phyloP scores from a whole-genome alignment of 1,140 invertebrate species.

The Propsilocerus akamusi region DNA sequence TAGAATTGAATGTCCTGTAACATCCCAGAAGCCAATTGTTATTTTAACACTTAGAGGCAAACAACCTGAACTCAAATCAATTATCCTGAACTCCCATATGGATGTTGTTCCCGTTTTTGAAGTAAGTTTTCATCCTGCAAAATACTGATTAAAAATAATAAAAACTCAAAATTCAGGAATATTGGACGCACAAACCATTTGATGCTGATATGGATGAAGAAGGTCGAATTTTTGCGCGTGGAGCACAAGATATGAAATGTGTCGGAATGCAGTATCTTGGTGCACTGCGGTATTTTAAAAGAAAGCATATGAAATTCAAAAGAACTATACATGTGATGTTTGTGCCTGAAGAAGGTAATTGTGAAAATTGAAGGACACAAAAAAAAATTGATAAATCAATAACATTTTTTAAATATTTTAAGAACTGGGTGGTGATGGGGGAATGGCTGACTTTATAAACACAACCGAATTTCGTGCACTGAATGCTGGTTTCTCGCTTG shows the following conservation, averaged over 20 bases:
- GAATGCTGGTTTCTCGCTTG: slow-evolving; percentile 80
- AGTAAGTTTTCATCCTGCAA: no score
- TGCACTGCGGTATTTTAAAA: slow-evolving; percentile 45
- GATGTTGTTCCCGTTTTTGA: slow-evolving; percentile 71
- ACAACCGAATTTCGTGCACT: slow-evolving; percentile 58
- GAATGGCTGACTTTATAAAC: slow-evolving; percentile 67
- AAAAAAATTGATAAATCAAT: background rate
- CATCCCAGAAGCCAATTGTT: slow-evolving; percentile 41
- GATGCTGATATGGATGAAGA: slow-evolving; percentile 46
- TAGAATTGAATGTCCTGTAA: slow-evolving; percentile 23
- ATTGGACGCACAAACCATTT: slow-evolving; percentile 48
- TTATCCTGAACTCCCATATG: slow-evolving; percentile 71
- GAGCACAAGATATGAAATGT: slow-evolving; percentile 43
- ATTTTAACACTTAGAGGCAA: slow-evolving; percentile 55
- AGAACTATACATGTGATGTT: slow-evolving; percentile 57
- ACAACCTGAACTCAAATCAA: slow-evolving; percentile 38
- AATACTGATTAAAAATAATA: no score
- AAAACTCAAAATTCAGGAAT: no score
- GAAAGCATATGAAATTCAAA: slow-evolving; percentile 30
- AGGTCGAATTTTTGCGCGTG: slow-evolving; percentile 64
- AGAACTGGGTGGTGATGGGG: slow-evolving; percentile 70
- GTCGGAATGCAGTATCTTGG: slow-evolving; percentile 33
- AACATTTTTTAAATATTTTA: slow-evolving; percentile 19
- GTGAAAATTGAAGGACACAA: background rate
- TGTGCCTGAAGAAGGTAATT: slow-evolving; percentile 45